Evolutionary conservation across 2,113 vertebrate genomes (phyloP), one percentile per base, ranked within the genome.

Genomic region (Boulengerochromis microlepis): DNA sequence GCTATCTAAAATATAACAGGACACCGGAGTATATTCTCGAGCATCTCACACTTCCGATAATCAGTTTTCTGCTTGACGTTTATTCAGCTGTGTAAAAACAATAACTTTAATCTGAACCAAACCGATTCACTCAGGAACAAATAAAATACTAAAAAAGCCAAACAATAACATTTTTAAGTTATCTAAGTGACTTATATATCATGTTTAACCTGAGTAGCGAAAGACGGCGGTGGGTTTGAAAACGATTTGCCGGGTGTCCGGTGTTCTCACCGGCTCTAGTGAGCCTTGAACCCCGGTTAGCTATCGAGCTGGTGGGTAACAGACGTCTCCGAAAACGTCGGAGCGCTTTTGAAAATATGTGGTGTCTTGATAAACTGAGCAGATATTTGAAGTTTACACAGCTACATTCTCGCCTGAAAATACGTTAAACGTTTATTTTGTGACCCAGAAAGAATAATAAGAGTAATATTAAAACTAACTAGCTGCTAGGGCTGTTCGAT

Each of bases 1-100:
- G 42, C 13, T 15, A 45, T 45, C 42, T 45, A 45, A 45, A 53
- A 10, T 53, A 1, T 53, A 53, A 53, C 10, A 0, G 52, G 19
- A 2, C 5, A 22, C 52, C 0, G 5, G 19, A 53, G 50, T 53
- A 53, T 1, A 53, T 53, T 53, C 50, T 53, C 0, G 0, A 53
- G 5, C 50, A 53, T 10, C 19, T n/a, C 50, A 52, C 50, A 52
- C 50, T 52, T 52, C 50, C 2, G 5, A 52, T 52, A n/a, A 52
- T n/a, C 50, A 52, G 5, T 0, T 10, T 1, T n/a, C 50, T 52
- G 50, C 5, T 10, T 52, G 18, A 52, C 0, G 1, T 40, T 40
- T 40, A 40, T 12, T 40, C 11, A 40, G 5, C 11, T 12, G 11
- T 40, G 38, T 40, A 42, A 42, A 42, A 42, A 13, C 40, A 0